Evolutionary conservation across 2,888 invertebrate species (phyloP).

Genomic region (Xanthia togata): DNA sequence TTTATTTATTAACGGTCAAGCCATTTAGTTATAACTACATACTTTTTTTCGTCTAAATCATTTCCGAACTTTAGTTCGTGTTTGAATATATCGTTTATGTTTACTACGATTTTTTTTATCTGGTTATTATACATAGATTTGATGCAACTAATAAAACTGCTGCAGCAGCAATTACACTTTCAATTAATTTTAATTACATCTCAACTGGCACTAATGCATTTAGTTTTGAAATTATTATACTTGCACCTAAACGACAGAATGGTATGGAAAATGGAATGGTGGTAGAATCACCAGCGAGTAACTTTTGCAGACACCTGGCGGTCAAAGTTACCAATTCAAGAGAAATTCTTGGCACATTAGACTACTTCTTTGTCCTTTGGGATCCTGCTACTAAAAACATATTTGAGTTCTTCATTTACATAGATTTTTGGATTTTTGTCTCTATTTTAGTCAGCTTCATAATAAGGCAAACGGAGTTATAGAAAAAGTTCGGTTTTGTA

Average conservation of each 20-base stretch:
- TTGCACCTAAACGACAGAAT: slow-evolving; percentile 9
- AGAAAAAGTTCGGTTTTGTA: background rate
- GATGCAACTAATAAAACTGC: background rate
- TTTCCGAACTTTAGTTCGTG: background rate
- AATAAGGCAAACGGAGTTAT: no score
- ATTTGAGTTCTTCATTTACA: background rate
- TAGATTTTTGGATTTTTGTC: background rate
- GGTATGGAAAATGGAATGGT: no score
- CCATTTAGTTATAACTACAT: background rate
- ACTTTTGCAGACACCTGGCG: slow-evolving; percentile 17
- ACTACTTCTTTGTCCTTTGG: background rate
- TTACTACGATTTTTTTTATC: background rate
- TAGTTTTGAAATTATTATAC: slow-evolving; percentile 21
- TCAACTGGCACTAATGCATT: slow-evolving; percentile 14
- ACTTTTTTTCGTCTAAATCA: background rate
- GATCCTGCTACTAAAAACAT: background rate
- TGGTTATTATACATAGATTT: background rate
- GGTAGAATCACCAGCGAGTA: background rate
- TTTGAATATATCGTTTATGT: background rate
- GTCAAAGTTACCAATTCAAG: background rate
- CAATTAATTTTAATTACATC: slow-evolving; percentile 9
- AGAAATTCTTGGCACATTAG: background rate
- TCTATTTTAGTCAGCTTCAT: no score
- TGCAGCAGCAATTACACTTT: background rate
- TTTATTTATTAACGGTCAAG: background rate